These are phyloP conservation scores for Macrobrachium nipponense DNA, from an alignment of 1,140 invertebrate genomes.

Conservation along the genomic window DNA sequence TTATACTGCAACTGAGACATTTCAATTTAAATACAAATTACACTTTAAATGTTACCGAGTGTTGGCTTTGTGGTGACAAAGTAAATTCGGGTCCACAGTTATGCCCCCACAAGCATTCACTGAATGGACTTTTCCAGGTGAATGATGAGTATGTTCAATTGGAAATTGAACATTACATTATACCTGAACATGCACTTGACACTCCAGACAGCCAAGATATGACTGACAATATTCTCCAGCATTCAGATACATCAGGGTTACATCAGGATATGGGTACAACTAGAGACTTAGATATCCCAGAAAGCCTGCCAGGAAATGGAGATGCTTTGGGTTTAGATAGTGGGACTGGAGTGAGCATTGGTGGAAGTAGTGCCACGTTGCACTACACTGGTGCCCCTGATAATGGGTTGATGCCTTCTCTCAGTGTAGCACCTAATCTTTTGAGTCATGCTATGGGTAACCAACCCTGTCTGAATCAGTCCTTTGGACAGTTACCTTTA, in stretches of 20 bases:
- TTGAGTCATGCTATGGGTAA: constrained; percentile 21
- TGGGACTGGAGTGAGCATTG: constrained; percentile 24
- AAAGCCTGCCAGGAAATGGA: constrained; percentile 28
- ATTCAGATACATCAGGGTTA: constrained; percentile 27
- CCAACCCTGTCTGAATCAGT: constrained; percentile 38
- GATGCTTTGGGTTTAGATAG: constrained; percentile 8
- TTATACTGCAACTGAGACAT: constrained; percentile 44
- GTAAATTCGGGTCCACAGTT: constrained; percentile 56
- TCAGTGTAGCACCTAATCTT: constrained; percentile 38
- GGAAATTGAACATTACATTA: constrained; percentile 62
- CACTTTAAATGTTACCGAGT: constrained; percentile 62
- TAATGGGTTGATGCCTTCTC: constrained; percentile 23
- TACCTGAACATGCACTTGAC: constrained; percentile 61
- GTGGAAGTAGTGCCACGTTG: constrained; percentile 1
- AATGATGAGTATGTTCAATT: constrained; percentile 62
- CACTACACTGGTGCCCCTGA: constrained; percentile 41
- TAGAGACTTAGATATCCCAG: constrained; percentile 26
- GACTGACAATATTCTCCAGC: constrained; percentile 31
- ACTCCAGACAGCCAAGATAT: constrained; percentile 39
- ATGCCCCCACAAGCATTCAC: constrained; percentile 61
- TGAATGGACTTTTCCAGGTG: constrained; percentile 63
- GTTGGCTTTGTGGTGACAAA: constrained; percentile 63
- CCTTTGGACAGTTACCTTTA: constrained; percentile 42
- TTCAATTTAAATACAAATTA: constrained; percentile 62
- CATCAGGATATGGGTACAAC: constrained; percentile 35